Evolutionary conservation across 2,797 vertebrate genomes (phyloP), one percentile per base, ranked within the genome.

Genomic region (Sebastes diaconus): DNA sequence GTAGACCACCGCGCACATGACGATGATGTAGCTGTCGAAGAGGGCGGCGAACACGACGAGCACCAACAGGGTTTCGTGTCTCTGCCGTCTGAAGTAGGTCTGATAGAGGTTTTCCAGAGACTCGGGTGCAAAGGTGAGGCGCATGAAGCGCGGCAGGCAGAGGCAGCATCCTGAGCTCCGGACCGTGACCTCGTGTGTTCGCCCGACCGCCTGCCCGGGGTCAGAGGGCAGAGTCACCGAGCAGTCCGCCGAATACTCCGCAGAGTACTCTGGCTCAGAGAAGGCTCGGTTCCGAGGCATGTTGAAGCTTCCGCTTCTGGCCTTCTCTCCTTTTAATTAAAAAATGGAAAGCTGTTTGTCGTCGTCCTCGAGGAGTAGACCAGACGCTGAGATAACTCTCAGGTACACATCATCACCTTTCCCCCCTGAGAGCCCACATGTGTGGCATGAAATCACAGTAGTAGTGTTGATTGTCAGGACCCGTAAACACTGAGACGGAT

Each of bases 91-190:
- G 90, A 99, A 99, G 87, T 99, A 99, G 3, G 98, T 99, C 95
- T 99, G 98, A 92, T 99, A 99, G 55, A 99, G 97, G 93, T 97
- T 98, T 91, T 99, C 98, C 93, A 99, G 46, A 29, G 98, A 99
- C 73, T 98, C 98, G 0, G 98, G 98, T 0, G 97, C 92, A 6
- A 99, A 99, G 70, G 97, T 97, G 34, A 98, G 96, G 3, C 97
- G 96, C 96, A 98, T 97, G 85, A 97, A 98, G 0, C 94, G 95
- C 0, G 98, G 98, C 14, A 98, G 93, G 83, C 98, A 99, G 52
- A 98, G 96, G 94, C 98, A 99, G 64, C 97, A 96, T 0, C 98
- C 97, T 0, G 97, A 96, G 90, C 93, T 98, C 50, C 98, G 94
- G 18, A 99, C 97, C 0, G 97, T 98, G 77, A 99, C 97, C 55